Base-by-base conservation (phyloP, 2,113 vertebrate genomes). In the Orientallactaga bullata region DNA sequence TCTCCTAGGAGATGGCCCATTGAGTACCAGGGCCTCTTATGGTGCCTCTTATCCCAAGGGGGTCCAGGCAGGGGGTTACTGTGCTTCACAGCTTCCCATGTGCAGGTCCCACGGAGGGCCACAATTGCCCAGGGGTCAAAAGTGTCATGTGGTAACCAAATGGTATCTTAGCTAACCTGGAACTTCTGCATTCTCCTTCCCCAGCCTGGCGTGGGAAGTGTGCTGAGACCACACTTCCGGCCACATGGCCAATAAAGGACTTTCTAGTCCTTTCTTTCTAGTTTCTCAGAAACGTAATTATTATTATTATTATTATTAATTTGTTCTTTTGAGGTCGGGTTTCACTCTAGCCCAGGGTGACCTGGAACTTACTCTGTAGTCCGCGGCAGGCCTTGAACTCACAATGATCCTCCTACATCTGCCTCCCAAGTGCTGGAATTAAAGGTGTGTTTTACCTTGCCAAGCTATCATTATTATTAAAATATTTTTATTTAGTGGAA, bases 1-100 rank as follows among this genome's bases (percentile, higher is more conserved):
- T 92, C 78, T 90, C 93, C 85, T 3, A 4, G 85, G 91, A 95
- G 82, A 94, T 24, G 1, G 85, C 68, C 35, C 30, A 0, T 76
- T 69, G 82, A 85, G 72, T 15, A 0, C 61, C 18, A 20, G 74
- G 47, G 47, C 69, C 55, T 32, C 18, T 4, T 20, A 63, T 13
- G 18, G 18, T 0, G 35, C 58, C 85, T 88, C 69, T 61, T 30
- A 20, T 69, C 68, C 83, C 63, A 35, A 73, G 28, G 66, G 26
- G 23, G 15, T 5, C 10, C 42, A 21, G 12, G 1, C 4, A 61
- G 60, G 24, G 74, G 20, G 76, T 60, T 0, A 0, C 37, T 20
- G 51, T 42, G 21, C 39, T 35, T 72, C 39, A 0, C 2, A 9
- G 20, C 13, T 47, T 55, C 72, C 51, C 9, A 35, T 35, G 77